Conservation (phyloP, 2,797 vertebrate genomes). For the Varecia variegata region DNA sequence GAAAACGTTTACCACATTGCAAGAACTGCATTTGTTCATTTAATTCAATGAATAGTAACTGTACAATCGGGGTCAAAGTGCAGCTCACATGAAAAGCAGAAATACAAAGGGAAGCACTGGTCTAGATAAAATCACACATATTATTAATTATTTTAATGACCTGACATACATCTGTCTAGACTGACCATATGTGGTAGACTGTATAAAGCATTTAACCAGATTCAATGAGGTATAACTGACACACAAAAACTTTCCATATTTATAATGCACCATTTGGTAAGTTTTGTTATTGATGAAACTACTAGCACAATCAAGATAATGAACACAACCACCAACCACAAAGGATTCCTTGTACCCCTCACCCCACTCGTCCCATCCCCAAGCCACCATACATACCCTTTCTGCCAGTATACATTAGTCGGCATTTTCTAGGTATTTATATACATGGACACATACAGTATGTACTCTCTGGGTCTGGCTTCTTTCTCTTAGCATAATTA, state of each 20-base stretch:
- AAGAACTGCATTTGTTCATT: slow-evolving; percentile 68
- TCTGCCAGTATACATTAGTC: background rate
- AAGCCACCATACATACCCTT: background rate
- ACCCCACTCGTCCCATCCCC: too few species aligned
- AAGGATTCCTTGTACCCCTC: background rate
- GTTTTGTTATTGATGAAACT: background rate
- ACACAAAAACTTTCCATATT: background rate
- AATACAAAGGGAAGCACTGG: slow-evolving; percentile 78
- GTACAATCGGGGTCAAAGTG: slow-evolving; percentile 77
- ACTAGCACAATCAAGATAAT: background rate
- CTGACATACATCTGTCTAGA: slow-evolving; percentile 76
- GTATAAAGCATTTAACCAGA: slow-evolving; percentile 47
- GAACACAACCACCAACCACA: background rate
- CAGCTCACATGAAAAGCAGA: slow-evolving; percentile 76
- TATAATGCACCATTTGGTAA: background rate
- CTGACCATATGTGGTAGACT: slow-evolving; percentile 57
- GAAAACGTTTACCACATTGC: background rate
- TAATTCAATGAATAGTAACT: slow-evolving; percentile 71
- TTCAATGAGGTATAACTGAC: background rate
- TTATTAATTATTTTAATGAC: slow-evolving; percentile 79
- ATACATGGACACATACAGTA: background rate
- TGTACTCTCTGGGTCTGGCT: background rate
- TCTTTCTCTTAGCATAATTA: background rate
- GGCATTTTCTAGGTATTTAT: background rate
- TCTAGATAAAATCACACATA: slow-evolving; percentile 78